Evolutionary conservation across 2,888 invertebrate genomes (phyloP).

Genomic region (Standfussiana lucernea): DNA sequence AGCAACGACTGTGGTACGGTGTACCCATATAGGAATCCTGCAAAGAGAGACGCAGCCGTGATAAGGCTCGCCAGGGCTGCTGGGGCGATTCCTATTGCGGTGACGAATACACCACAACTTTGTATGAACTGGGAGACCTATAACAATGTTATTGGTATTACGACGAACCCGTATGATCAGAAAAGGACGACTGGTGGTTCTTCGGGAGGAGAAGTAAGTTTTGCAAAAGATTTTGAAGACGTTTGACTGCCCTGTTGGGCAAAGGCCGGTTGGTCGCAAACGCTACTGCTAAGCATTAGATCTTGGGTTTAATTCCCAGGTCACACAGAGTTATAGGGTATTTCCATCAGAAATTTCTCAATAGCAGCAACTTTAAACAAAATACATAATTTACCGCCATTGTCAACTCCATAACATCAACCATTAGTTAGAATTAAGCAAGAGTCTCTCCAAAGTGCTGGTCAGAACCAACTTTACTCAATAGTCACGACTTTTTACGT

Average conservation of each 20-base stretch:
- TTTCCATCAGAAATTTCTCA: background rate
- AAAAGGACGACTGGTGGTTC: constrained; percentile 96
- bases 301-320: background rate
- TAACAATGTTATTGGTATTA: constrained; percentile 96
- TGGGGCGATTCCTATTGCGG: constrained; percentile 96
- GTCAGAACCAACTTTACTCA: constrained; percentile 21
- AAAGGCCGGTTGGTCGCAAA: background rate
- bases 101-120: constrained; percentile 97
- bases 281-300: background rate
- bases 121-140: constrained; percentile 98
- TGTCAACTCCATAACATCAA: constrained; percentile 20
- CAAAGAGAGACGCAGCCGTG: constrained; percentile 93
- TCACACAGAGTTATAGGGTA: background rate
- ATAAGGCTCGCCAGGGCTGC: constrained; percentile 93
- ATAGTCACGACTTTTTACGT: constrained; percentile 43
- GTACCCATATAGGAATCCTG: constrained; percentile 90
- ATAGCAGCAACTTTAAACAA: background rate
- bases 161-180: constrained; percentile 97
- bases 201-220: constrained; percentile 95
- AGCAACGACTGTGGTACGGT: constrained; percentile 94
- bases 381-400: background rate
- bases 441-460: constrained; percentile 21
- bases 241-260: background rate
- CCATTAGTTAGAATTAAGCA: constrained; percentile 23
- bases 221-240: background rate